Base-by-base conservation (phyloP, 2,797 vertebrate genomes). In the Anisognathus igniventris region DNA sequence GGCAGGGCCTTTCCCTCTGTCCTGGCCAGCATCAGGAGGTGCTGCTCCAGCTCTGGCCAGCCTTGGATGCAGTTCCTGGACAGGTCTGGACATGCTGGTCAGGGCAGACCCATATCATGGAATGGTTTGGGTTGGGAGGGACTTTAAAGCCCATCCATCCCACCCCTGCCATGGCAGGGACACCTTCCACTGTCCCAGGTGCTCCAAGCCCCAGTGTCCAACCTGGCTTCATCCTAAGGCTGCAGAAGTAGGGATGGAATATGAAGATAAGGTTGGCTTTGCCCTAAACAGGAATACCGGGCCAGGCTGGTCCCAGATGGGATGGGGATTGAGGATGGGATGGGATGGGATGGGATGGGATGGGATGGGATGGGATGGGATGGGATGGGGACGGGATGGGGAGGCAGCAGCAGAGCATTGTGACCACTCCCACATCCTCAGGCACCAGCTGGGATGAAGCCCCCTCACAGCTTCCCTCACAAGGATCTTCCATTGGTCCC, bases 81-180 rank as follows among this genome's bases (percentile, higher is more conserved):
- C 12, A n/a, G 40, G 13, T 28, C 81, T 37, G 54, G 8, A 14
- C 18, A 25, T 54, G 24, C 30, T 8, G 25, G 6, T 3, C 31
- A 40, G 44, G 39, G 30, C 13, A 50, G 35, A 6, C 7, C 12
- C 9, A 0, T 1, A 2, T 1, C 3, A 5, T 8, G 23, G 30
- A 3, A 31, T 35, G 45, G 9, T 22, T 67, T 60, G 33, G 30
- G 53, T 5, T 45, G 53, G 57, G 9, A 47, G 12, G 9, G 31
- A 16, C 18, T 14, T 40, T 1, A 14, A 6, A 40, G 0, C 2
- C 0, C 67, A 15, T 0, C 20, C 11, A 13, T n/a, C 0, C 39
- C 58, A 56, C 5, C 10, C 21, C 56, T 14, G 47, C 30, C 64
- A 9, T 22, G 83, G 33, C 33, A 62, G 40, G 48, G 57, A 57